Base-by-base conservation (phyloP, 2,888 invertebrate genomes). In the Catonia carolina region DNA sequence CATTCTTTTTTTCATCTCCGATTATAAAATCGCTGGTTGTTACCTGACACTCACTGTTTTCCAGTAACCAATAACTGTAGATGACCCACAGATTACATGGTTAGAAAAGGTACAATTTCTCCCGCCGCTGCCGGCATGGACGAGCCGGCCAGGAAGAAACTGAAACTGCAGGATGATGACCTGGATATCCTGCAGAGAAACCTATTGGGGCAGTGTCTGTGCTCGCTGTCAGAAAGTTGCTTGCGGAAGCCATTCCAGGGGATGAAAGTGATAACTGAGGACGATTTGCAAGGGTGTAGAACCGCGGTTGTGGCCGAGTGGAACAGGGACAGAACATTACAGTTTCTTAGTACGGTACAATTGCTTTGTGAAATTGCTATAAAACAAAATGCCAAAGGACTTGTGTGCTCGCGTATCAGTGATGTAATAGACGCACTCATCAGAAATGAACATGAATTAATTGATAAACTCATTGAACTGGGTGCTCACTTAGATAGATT, bases 61-160 rank as follows among this genome's bases (percentile, higher is more conserved):
- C 7, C 27, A 36, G 36, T 14, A 53, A 37, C 36, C 20, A 53
- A 57, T 56, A n/a, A 27, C 5, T 27, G 27, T 27, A 27, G 4
- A 6, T 27, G 27, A 27, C 8, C 27, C 5, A 58, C 56, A 56
- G 51, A 42, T 59, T 64, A 63, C 61, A 84, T 84, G 84, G 83
- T 84, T 79, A 76, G 79, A 72, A 77, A 78, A 68, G 73, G 75
- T 41, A 58, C 33, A 15, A 39, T 35, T 35, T 48, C 45, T 45
- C 58, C 75, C 74, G 78, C 74, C 67, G 86, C 45, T 45, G 53
- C 75, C 74, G 78, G 74, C 67, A 86, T 86, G 85, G 83, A 88
- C 74, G 89, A 89, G 75, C 90, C 90, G 64, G 84, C 85, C 67
- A 89, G 87, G 71, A 90, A 90, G 77, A 85, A 89, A 71, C 83